Evolutionary conservation across 2,888 invertebrate species (phyloP), one percentile per base, ranked within the genome.

Genomic region (Idaea aversata): DNA sequence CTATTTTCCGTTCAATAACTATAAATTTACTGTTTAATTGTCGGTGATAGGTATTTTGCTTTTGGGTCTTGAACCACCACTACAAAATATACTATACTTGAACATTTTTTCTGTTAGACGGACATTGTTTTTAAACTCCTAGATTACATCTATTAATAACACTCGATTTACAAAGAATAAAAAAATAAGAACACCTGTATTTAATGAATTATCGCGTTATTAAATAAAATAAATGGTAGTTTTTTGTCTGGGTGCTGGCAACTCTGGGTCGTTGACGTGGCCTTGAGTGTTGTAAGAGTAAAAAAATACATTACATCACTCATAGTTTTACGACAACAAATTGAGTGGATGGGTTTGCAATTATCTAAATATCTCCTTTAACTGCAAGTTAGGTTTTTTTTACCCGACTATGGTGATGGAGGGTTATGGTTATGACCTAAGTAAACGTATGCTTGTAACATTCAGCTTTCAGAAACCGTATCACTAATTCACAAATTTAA

Each of bases 241-340:
- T 82, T 84, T 87, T 83, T 82, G 71, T 71, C 63, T 59, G 66
- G 66, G 65, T 69, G 66, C 74, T 82, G 77, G 78, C 78, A 79
- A 80, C 75, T 77, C 74, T 70, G 66, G 88, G 87, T 88, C 86
- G 75, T 82, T 86, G 88, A 86, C 86, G 77, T 82, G 76, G 79
- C 83, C 84, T 84, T 85, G 83, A 72, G 77, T 83, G 82, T 85
- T 86, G 79, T 79, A 75, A 78, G 74, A 71, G 72, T 75, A 82
- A 85, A 87, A 84, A 86, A 84, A 76, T 75, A 77, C 78, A 79
- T 79, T 79, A 87, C 84, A 77, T 86, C 86, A 87, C 70, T 10
- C 0, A 74, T 72, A 71, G 62, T 63, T 35, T 73, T 69, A 68
- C 73, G 74, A 71, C 74, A 74, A 47, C 5, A 47, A 47, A 47